Conservation (phyloP, 2,888 invertebrate genomes). For the Asteroscopus sphinx region DNA sequence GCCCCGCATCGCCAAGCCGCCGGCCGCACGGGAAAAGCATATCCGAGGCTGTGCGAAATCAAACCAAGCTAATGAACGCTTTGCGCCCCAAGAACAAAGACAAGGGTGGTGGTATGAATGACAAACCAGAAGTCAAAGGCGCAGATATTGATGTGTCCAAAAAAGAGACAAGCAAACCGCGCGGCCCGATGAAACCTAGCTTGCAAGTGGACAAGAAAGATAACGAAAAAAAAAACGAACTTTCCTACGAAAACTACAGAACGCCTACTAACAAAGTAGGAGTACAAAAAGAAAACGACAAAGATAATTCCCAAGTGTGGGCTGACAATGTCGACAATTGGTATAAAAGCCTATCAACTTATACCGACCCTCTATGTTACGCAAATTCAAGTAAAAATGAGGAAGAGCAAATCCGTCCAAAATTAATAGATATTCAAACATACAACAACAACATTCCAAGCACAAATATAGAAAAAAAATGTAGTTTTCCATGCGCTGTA, state of each 20-base stretch:
- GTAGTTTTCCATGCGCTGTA: slow-evolving; percentile 2
- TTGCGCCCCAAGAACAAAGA: slow-evolving; percentile 47
- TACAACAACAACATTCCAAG: neutral
- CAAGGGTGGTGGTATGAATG: slow-evolving; percentile 56
- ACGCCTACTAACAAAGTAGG: slow-evolving; percentile 1
- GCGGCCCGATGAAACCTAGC: slow-evolving; percentile 57
- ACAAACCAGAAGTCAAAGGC: neutral
- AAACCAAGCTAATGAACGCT: slow-evolving; percentile 62
- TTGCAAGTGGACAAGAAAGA: neutral
- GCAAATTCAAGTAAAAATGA: slow-evolving; percentile 10
- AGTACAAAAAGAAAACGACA: slow-evolving; percentile 7
- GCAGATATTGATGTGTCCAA: slow-evolving; percentile 1
- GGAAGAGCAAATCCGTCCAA: neutral
- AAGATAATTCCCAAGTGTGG: slow-evolving; percentile 36
- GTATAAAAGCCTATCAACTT: slow-evolving; percentile 50
- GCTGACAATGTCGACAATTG: slow-evolving; percentile 53
- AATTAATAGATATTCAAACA: neutral
- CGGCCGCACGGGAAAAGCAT: neutral
- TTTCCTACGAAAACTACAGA: neutral
- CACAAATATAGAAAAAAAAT: slow-evolving; percentile 16
- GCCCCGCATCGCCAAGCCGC: slow-evolving; percentile 64
- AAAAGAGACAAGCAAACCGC: slow-evolving; percentile 55
- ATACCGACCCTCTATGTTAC: slow-evolving; percentile 20
- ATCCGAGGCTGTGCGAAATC: slow-evolving; percentile 25
- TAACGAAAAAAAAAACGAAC: slow-evolving; percentile 3